Conservation (phyloP, 2,797 vertebrate species). For the Gallinago stenura region DNA sequence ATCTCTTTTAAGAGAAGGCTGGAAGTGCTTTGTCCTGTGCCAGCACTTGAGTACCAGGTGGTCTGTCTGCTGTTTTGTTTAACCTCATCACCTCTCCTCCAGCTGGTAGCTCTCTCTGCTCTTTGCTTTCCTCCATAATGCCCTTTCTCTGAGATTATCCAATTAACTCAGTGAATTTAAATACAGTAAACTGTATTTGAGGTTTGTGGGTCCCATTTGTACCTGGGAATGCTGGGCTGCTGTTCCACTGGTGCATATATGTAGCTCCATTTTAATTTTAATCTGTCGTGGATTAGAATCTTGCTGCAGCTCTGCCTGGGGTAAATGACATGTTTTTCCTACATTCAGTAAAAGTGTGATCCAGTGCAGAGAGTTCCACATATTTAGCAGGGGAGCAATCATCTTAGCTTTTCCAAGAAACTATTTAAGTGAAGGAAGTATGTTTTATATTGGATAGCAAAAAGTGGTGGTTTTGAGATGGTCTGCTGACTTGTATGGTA, state of each 20-base stretch:
- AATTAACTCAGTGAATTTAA: not conserved
- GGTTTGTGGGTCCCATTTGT: not conserved
- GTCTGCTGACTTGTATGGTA: not conserved
- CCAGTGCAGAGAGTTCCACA: not conserved
- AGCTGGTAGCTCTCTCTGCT: not conserved
- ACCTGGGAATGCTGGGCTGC: not conserved
- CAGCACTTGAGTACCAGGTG: accelerated
- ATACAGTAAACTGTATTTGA: no score
- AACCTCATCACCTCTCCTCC: not conserved
- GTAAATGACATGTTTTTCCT: not conserved
- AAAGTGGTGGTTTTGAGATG: not conserved
- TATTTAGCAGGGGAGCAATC: not conserved
- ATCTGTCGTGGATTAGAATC: not conserved
- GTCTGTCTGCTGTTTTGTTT: not conserved
- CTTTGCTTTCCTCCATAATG: not conserved
- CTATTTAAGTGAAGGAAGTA: not conserved
- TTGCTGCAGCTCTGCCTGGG: not conserved
- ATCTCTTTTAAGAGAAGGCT: not conserved
- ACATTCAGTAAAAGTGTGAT: not conserved
- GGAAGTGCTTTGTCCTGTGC: not conserved
- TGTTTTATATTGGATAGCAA: not conserved
- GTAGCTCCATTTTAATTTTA: not conserved
- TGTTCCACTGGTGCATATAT: not conserved
- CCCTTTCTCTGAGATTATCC: not conserved
- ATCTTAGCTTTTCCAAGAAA: not conserved